Evolutionary conservation across 2,888 invertebrate genomes (phyloP).

Genomic region (Uloborus plumipes): DNA sequence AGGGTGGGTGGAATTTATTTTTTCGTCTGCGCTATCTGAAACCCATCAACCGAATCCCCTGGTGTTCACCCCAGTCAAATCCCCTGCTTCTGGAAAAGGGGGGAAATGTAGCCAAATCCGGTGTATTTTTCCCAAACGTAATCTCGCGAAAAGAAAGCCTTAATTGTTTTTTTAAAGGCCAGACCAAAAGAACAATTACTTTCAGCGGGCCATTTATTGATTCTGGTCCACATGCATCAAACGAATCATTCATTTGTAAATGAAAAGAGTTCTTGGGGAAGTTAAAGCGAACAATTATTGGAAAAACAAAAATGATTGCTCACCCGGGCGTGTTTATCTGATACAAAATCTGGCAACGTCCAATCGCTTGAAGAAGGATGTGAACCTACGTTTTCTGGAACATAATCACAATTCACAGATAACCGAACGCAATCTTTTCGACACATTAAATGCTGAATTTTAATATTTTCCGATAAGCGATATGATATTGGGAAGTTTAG

Average conservation of each 20-base stretch:
- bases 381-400: conserved; percentile 35
- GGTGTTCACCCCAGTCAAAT: too few species aligned
- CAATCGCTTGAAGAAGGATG: conserved; percentile 49
- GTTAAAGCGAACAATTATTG: conserved; percentile 60
- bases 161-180: conserved; percentile 41
- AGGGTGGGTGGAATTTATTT: too few species aligned
- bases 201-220: conserved; percentile 43
- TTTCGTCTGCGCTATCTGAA: too few species aligned
- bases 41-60: too few species aligned
- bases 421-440: conserved; percentile 56
- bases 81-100: too few species aligned
- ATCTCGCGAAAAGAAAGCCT: conserved; percentile 17
- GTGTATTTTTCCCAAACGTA: too few species aligned
- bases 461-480: conserved; percentile 61
- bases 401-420: conserved; percentile 54
- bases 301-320: conserved; percentile 59
- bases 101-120: too few species aligned
- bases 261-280: conserved; percentile 45
- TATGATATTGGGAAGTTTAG: conserved; percentile 49
- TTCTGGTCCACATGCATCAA: conserved; percentile 36
- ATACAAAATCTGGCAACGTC: conserved; percentile 41
- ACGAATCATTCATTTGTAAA: conserved; percentile 56
- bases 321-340: conserved; percentile 40
- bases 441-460: conserved; percentile 58
- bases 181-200: conserved; percentile 52